Base-by-base conservation (phyloP, 2,113 vertebrate species). In the Bostrychus sinensis region DNA sequence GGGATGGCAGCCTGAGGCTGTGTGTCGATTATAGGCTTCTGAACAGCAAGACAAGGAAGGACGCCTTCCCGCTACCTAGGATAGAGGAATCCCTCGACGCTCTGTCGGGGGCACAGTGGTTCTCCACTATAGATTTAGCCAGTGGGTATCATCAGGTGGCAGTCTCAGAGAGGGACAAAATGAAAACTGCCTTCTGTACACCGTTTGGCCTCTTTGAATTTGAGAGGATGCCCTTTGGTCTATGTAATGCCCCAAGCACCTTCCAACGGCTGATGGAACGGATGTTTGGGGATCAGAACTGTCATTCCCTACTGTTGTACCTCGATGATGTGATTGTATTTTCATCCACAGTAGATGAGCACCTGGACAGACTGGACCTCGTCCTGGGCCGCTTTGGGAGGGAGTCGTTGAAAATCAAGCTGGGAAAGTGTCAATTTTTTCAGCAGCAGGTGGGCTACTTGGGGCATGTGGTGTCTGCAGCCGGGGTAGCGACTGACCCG, bases 131-230 rank as follows among this genome's bases (percentile, higher is more conserved):
- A 22, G 57, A 60, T n/a, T 19, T 60, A 13, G 57, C 39, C 2
- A 60, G 42, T 28, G 42, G 56, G 3, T 69, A 59, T 43, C 25
- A 67, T 11, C 64, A 67, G 17, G 64, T 67, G 6, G 53, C 64
- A 14, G 64, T 67, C 3, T 22, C 54, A 19, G 64, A 67, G 30
- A 16, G 28, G 16, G 61, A 51, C 12, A 17, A 36, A 26, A 16
- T 20, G 19, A 46, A 32, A 13, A 45, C 41, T 14, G 59, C 59
- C 11, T 62, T 62, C 12, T 48, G 59, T 13, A 46, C 56, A 7
- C 56, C 22, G 10, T 58, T 58, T 22, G 36, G 19, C 1, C 19
- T 58, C 6, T 58, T 58, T 8, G 22, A 58, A n/a, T 58, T 37
- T 6, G 19, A 41, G 4, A 4, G 56, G 6, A 58, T 58, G 56